These are phyloP conservation scores for Accipiter virgatus DNA, from an alignment of 2,113 vertebrate genomes.

Conservation along the genomic window DNA sequence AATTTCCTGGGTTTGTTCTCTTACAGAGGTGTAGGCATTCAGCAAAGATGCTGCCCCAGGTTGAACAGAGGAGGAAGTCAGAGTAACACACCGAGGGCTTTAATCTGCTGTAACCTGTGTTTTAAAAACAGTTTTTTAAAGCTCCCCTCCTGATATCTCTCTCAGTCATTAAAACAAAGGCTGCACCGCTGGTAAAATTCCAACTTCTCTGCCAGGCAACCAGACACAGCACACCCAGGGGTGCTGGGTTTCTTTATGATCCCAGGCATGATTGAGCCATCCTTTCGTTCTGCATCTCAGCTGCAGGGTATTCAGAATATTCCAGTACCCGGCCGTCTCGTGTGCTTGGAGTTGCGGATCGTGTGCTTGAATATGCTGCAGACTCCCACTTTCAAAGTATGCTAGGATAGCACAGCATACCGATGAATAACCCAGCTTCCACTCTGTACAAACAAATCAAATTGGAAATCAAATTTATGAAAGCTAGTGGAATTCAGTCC, in stretches of 20 bases:
- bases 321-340: not conserved
- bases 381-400: not conserved
- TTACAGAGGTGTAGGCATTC: not conserved
- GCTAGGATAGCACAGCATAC: fast-evolving
- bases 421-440: not conserved
- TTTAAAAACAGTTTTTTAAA: not conserved
- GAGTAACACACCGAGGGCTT: not conserved
- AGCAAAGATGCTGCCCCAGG: not conserved
- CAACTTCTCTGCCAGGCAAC: not conserved
- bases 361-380: not conserved
- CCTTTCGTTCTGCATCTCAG: not conserved
- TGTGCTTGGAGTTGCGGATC: not conserved
- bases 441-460: not conserved
- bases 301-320: not conserved
- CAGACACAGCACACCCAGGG: not conserved
- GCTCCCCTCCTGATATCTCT: not conserved
- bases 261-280: fast-evolving
- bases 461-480: not conserved
- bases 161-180: not conserved
- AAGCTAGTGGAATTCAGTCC: not conserved
- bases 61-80: not conserved
- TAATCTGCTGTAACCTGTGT: not conserved
- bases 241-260: not conserved
- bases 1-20: not conserved
- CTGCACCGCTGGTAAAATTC: not conserved